Base-by-base conservation (phyloP, 2,888 invertebrate genomes). In the Acanthosepion lycidas region DNA sequence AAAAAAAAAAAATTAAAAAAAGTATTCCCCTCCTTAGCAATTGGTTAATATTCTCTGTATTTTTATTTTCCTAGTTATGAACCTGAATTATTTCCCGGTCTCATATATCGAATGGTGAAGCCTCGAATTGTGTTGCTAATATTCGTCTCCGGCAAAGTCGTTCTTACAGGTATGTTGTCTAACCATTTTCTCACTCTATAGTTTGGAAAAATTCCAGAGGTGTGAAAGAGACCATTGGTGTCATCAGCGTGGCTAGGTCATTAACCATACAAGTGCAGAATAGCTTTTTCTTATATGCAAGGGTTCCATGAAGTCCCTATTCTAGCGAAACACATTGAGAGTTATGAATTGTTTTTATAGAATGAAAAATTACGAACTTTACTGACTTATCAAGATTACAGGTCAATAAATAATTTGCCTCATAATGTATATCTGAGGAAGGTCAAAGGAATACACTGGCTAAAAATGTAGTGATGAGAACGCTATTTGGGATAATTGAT, bases 141-240 rank as follows among this genome's bases (percentile, higher is more conserved):
- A 97, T 99, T 99, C 98, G 99, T 99, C 0, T 99, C 99, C 97
- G 99, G 99, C 94, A 99, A 99, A 98, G 98, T 99, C 96, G 99
- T 99, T 3, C 98, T 99, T 95, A 99, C 99, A 97, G 98, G 97
- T 97, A 96, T 94, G 95, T 92, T 12, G 28, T 53, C 26, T 33
- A 94, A 28, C 51, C 94, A 92, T 94, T 94, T 15, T 78, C 33
- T 9, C 15, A 6, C 9, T 12, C 15, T 78, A 15, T 78, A 12
- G n/a, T 78, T n/a, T 0, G 23, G 9, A 78, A 78, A 33, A 2
- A 78, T 12, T 9, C 6, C 8, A 28, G 9, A 28, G 1, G 78
- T 78, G 9, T n/a, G 78, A 12, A 78, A 78, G 23, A 9, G 78
- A 78, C 12, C 5, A 6, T 42, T 42, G 1, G 42, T 42, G 3